A percentile compares a stretch with the other conserved stretches of the same genome.
Conservation (phyloP, 2,888 invertebrate genomes). For the Nephrotoma guestfalica region DNA sequence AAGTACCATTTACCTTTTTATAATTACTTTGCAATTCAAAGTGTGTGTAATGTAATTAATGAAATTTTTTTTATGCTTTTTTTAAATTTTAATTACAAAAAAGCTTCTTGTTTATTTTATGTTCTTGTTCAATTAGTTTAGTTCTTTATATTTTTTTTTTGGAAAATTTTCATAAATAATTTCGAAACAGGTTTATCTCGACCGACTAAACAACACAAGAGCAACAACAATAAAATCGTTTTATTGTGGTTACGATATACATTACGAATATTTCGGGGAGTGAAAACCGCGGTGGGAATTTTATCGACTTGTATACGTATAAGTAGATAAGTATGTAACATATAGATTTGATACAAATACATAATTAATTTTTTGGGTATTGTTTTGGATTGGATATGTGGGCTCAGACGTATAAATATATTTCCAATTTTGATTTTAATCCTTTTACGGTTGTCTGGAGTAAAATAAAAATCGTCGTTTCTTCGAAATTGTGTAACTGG, state of each 20-base stretch:
- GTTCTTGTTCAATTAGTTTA: neutral
- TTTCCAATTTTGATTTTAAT: too few relatives aligned
- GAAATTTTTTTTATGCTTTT: neutral
- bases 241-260: neutral
- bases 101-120: neutral
- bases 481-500: too few relatives aligned
- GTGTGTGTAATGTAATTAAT: neutral
- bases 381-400: too few relatives aligned
- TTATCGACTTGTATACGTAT: too few relatives aligned
- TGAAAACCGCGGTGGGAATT: too few relatives aligned
- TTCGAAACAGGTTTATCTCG: neutral
- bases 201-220: neutral
- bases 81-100: neutral
- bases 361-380: too few relatives aligned
- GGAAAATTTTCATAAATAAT: neutral
- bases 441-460: too few relatives aligned
- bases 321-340: too few relatives aligned
- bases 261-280: too few relatives aligned
- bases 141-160: neutral
- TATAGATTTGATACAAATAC: too few relatives aligned
- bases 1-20: neutral
- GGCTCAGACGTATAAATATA: too few relatives aligned
- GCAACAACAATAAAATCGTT: neutral
- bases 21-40: neutral
- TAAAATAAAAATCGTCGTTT: too few relatives aligned